A percentile compares a stretch with the other conserved stretches of the same genome.
Evolutionary conservation across 2,797 vertebrate genomes (phyloP).

Genomic region (Sebastes kiyomatsui): DNA sequence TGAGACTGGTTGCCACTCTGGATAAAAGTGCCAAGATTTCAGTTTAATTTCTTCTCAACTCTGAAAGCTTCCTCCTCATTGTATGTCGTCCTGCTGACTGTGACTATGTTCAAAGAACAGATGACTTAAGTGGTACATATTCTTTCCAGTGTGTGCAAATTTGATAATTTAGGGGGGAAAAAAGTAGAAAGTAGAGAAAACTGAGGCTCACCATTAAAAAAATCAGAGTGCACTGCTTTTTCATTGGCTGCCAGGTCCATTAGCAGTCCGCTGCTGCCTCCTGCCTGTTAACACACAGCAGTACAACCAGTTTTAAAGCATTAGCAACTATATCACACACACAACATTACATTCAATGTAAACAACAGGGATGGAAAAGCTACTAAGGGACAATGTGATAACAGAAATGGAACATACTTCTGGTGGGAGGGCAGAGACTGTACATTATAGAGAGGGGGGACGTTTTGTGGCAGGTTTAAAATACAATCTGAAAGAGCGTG

Average conservation of each 20-base stretch:
- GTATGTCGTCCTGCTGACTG: neutral
- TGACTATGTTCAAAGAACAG: neutral
- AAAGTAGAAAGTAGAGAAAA: neutral
- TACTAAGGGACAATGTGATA: neutral
- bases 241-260: constrained; percentile 91
- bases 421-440: neutral
- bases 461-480: neutral
- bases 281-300: constrained; percentile 77
- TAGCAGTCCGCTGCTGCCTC: constrained; percentile 84
- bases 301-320: neutral
- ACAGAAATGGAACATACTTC: neutral
- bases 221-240: constrained; percentile 95
- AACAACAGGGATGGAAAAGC: neutral
- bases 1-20: neutral
- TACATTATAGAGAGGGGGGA: neutral
- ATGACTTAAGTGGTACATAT: neutral
- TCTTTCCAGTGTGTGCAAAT: neutral
- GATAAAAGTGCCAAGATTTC: neutral
- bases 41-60: neutral
- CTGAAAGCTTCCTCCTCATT: neutral
- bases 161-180: accelerated
- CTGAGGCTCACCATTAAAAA: constrained; percentile 87
- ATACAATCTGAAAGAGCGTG: no score
- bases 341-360: neutral
- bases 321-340: neutral